These are phyloP conservation scores for Phenganax stokvisi DNA, from an alignment of 92 coral and sea anemone species.

Conservation along the genomic window DNA sequence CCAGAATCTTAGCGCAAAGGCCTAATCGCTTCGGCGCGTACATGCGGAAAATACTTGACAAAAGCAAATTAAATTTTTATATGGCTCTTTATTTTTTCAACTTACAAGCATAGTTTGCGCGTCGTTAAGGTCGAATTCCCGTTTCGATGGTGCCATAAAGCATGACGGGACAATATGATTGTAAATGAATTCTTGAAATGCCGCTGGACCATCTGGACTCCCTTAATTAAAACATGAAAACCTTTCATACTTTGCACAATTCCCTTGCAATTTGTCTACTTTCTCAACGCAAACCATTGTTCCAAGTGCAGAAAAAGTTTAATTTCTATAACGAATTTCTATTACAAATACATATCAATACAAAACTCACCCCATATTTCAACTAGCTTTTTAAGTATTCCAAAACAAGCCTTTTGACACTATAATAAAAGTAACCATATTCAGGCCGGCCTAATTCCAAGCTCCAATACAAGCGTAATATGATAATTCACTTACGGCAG, in stretches of 20 bases:
- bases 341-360: background rate
- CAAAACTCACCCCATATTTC: slow-evolving; percentile 86
- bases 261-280: too few species aligned
- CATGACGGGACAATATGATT: slow-evolving; percentile 81
- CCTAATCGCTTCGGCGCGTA: too few species aligned
- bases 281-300: background rate
- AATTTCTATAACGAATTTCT: too few species aligned
- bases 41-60: background rate
- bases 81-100: background rate
- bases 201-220: slow-evolving; percentile 64
- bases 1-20: too few species aligned
- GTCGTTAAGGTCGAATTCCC: slow-evolving; percentile 78
- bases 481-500: slow-evolving; percentile 62
- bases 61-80: background rate
- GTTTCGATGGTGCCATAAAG: slow-evolving; percentile 81
- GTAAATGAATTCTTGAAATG: slow-evolving; percentile 84
- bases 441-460: background rate
- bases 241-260: background rate
- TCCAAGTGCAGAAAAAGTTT: background rate
- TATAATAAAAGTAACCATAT: slow-evolving; percentile 25
- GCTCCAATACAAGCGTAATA: background rate
- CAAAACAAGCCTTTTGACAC: slow-evolving; percentile 91
- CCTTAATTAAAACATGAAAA: slow-evolving; percentile 48
- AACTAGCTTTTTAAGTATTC: slow-evolving; percentile 72
- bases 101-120: slow-evolving; percentile 90